Evolutionary conservation across 2,797 vertebrate genomes (phyloP).

Genomic region (Eulemur rubriventer): DNA sequence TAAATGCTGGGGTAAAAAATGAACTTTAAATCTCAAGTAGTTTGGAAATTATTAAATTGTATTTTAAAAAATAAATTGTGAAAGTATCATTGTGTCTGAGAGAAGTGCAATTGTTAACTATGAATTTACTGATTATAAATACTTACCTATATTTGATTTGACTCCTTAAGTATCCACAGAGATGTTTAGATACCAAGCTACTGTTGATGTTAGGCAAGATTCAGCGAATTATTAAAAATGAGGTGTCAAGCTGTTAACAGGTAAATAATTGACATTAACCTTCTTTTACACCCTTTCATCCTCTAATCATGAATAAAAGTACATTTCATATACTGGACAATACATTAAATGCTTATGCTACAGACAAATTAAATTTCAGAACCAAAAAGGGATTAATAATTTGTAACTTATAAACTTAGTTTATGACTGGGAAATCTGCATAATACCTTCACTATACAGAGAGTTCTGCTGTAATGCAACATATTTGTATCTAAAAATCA

Average conservation of each 20-base stretch:
- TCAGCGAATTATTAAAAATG: constrained; percentile 41
- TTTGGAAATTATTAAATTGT: constrained; percentile 2
- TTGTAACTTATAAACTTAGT: not conserved
- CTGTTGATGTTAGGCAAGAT: not conserved
- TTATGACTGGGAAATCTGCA: not conserved
- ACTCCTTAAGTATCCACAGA: not conserved
- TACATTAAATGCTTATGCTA: not conserved
- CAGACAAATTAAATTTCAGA: not conserved
- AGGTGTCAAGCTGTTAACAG: not conserved
- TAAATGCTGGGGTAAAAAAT: not conserved
- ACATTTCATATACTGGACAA: not conserved
- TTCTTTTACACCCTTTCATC: not conserved
- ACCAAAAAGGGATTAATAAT: not conserved
- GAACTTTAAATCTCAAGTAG: not conserved
- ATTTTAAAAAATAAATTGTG: constrained; percentile 30
- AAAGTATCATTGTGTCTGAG: not conserved
- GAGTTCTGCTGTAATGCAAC: not conserved
- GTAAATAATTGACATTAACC: not conserved
- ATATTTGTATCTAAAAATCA: not conserved
- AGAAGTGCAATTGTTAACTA: not conserved
- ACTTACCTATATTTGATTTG: not conserved
- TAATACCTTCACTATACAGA: not conserved
- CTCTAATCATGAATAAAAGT: not conserved
- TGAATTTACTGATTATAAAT: not conserved
- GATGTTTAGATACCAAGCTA: not conserved